Evolutionary conservation across 2,888 invertebrate species (phyloP).

Genomic region (Idaea dimidiata): DNA sequence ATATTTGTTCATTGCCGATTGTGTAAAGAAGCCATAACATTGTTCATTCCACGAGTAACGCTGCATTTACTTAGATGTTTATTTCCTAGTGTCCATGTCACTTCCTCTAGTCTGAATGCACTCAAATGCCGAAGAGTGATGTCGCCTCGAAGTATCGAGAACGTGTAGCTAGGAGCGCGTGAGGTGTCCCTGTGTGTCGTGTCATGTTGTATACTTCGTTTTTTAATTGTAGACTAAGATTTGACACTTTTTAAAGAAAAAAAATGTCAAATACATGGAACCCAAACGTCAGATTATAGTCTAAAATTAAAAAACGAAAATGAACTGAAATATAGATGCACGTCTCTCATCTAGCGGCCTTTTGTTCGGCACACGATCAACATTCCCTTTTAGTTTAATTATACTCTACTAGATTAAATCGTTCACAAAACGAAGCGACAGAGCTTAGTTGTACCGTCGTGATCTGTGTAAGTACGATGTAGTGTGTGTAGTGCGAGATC

Average conservation of each 20-base stretch:
- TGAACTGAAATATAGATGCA: too few relatives aligned
- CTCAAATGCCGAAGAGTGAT: constrained; percentile 78
- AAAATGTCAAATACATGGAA: too few relatives aligned
- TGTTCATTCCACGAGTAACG: constrained; percentile 29
- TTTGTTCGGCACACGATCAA: constrained; percentile 39
- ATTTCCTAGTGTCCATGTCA: constrained; percentile 70
- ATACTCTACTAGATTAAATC: constrained; percentile 48
- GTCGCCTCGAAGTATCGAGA: constrained; percentile 55
- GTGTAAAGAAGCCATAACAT: too few relatives aligned
- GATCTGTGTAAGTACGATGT: constrained; percentile 67
- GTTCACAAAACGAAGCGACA: constrained; percentile 44
- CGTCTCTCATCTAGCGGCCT: constrained; percentile 39
- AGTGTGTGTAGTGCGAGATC: constrained; percentile 66
- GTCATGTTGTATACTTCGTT: too few relatives aligned
- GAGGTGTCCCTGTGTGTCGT: constrained; percentile 6
- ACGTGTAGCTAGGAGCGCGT: too few relatives aligned
- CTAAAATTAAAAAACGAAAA: too few relatives aligned
- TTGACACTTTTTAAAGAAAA: too few relatives aligned
- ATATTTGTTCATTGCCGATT: too few relatives aligned
- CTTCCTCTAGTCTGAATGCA: constrained; percentile 70
- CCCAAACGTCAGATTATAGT: too few relatives aligned
- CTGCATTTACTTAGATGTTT: constrained; percentile 34
- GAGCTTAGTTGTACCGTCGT: constrained; percentile 43
- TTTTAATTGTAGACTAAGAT: too few relatives aligned
- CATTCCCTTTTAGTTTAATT: constrained; percentile 30